Percentiles rank a stretch among this genome's conserved stretches.
Conservation (phyloP, 1,140 invertebrate species). For the Ceratitis capitata region DNA sequence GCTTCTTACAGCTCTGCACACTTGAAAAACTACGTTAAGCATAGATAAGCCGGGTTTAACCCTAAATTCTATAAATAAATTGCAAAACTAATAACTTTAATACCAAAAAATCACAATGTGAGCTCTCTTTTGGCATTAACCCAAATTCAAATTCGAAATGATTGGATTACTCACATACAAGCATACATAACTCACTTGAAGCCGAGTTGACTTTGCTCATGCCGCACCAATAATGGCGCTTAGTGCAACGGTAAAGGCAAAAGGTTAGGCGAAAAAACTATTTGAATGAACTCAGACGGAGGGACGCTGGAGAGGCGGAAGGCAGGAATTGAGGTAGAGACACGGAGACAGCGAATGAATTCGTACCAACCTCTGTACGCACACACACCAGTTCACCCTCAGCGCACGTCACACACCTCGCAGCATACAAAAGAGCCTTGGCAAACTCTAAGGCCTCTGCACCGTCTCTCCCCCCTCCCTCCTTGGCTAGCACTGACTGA, state of each 20-base stretch:
- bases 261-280: neutral
- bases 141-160: neutral
- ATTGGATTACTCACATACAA: slow-evolving; percentile 22
- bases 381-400: neutral
- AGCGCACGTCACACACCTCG: neutral
- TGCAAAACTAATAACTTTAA: neutral
- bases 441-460: neutral
- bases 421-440: neutral
- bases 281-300: neutral
- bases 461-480: no score
- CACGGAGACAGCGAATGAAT: neutral
- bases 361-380: neutral
- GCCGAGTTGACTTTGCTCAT: neutral
- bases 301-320: no score
- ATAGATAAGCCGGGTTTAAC: neutral
- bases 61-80: neutral
- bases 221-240: neutral
- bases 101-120: neutral
- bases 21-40: neutral
- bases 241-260: neutral
- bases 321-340: no score
- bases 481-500: neutral
- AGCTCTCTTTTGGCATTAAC: neutral
- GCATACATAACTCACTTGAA: neutral
- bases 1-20: no score